Base-by-base conservation (phyloP, 1,140 invertebrate species). In the Nilaparvata lugens region DNA sequence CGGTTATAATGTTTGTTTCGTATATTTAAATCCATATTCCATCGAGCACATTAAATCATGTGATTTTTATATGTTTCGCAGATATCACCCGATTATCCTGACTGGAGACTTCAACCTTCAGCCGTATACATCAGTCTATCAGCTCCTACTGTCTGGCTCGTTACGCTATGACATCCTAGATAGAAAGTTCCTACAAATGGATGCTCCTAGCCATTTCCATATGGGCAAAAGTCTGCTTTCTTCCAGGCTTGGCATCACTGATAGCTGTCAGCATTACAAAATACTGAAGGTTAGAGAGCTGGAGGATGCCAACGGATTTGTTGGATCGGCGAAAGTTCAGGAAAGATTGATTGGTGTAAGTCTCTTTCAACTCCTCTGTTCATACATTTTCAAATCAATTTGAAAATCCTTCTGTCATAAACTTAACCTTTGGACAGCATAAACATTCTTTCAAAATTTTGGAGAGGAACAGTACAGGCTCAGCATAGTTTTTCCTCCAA, bases 81-180 rank as follows among this genome's bases (percentile, higher is more conserved):
- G 56, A 21, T 58, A 90, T 69, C 71, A 85, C 52, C 93, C 94
- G 0, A 80, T 91, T 2, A 83, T 97, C 59, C 59, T 97, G 51
- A 87, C 88, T 9, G 95, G 95, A 0, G 95, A 98, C 73, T 88
- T 97, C 54, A 98, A 98, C 75, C 82, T 87, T 5, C 75, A 81
- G 62, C 86, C 89, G 0, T 70, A 83, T 43, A 85, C 84, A 38
- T 75, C 81, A 4, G 79, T 95, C 0, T 86, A 91, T 66, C 74
- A 83, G 53, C 83, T 93, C 51, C 72, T 95, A 45, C 80, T 77
- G 0, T 74, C 76, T n/a, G 89, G 89, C 18, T 67, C 73, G 42
- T 74, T 91, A 4, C 71, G 81, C 64, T 87, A 83, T 66, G 67
- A 70, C 58, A 62, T 25, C 4, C 31, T 24, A 9, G 43, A 28